Conservation (phyloP, 2,888 invertebrate genomes). For the Rhagonycha lutea region DNA sequence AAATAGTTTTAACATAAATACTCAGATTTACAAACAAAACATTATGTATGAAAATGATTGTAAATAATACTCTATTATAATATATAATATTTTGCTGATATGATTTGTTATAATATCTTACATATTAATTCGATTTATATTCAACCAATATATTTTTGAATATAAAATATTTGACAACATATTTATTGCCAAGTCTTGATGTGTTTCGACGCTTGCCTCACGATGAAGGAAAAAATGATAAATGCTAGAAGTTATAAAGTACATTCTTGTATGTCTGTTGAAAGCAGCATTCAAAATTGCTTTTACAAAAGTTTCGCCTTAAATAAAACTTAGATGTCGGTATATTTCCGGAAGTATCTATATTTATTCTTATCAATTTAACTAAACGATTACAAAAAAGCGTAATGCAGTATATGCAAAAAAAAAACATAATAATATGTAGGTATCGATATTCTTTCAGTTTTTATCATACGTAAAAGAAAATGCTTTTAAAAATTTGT, state of each 20-base stretch:
- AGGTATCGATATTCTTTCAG: neutral
- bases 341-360: neutral
- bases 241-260: slow-evolving; percentile 2
- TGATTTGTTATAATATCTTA: neutral
- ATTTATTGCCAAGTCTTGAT: neutral
- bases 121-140: neutral
- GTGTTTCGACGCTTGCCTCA: neutral
- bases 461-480: neutral
- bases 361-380: neutral
- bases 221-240: slow-evolving; percentile 3
- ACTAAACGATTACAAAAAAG: neutral
- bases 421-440: neutral
- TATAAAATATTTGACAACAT: neutral
- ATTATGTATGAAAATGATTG: neutral
- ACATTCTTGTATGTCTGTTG: slow-evolving; percentile 4
- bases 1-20: too few relatives aligned
- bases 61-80: neutral
- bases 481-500: neutral
- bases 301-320: neutral
- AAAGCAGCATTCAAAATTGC: slow-evolving; percentile 4
- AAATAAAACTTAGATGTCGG: neutral
- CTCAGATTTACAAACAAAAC: too few relatives aligned
- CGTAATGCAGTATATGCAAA: neutral
- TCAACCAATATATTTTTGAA: neutral
- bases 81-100: neutral